Percentiles rank a stretch among this genome's conserved stretches.
These are phyloP conservation scores for Bos javanicus DNA, from an alignment of 2,113 vertebrate genomes.

Conservation along the genomic window DNA sequence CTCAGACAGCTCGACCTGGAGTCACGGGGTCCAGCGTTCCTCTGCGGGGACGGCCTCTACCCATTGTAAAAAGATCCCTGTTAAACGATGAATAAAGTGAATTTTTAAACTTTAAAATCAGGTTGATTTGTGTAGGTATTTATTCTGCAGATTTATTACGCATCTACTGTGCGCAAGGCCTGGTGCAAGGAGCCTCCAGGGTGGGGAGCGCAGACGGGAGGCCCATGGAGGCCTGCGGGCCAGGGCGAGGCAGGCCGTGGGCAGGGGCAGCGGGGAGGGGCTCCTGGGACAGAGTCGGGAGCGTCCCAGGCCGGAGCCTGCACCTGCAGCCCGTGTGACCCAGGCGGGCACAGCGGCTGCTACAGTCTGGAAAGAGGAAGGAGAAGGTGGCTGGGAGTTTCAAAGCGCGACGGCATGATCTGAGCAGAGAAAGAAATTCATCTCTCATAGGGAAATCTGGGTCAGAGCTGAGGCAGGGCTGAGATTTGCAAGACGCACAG, in stretches of 20 bases:
- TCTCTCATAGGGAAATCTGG: fast-evolving
- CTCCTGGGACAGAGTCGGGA: fast-evolving
- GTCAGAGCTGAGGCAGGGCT: fast-evolving
- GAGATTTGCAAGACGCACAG: not conserved
- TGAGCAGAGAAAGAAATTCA: not conserved
- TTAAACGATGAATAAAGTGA: not conserved
- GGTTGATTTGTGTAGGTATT: too few species aligned
- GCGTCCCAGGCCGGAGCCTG: fast-evolving
- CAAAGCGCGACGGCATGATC: fast-evolving
- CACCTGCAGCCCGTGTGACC: fast-evolving
- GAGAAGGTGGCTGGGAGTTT: not conserved
- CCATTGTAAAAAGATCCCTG: not conserved
- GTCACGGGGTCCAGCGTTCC: fast-evolving
- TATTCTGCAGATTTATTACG: not conserved
- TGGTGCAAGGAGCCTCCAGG: too few species aligned
- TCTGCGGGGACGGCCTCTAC: fast-evolving
- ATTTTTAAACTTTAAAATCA: not conserved
- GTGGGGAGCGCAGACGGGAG: not conserved
- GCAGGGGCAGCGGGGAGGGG: fast-evolving
- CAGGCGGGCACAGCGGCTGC: fast-evolving
- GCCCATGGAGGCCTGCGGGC: not conserved
- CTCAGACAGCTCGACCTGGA: not conserved
- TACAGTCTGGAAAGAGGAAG: not conserved
- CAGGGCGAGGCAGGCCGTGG: fast-evolving
- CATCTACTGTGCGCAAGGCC: not conserved